Evolutionary conservation across 2,113 vertebrate species (phyloP).

Genomic region (Crypturellus undulatus): DNA sequence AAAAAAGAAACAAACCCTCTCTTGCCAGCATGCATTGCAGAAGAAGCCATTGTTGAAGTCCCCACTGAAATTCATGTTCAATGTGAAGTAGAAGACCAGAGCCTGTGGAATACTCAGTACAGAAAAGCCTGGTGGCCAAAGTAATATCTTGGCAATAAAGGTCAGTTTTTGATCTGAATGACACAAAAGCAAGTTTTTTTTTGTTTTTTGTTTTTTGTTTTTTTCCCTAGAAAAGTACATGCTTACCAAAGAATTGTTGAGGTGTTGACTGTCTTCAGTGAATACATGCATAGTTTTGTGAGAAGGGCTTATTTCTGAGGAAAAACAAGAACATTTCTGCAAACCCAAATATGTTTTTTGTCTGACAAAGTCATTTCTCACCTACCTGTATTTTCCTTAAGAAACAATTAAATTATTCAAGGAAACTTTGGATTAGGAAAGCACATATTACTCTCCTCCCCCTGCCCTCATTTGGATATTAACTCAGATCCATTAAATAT

Average conservation of each 20-base stretch:
- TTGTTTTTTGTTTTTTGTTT: neutral
- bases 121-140: neutral
- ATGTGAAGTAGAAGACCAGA: neutral
- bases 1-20: neutral
- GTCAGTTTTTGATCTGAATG: neutral
- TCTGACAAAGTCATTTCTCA: neutral
- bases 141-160: neutral
- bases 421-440: neutral
- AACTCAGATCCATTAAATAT: neutral
- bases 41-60: neutral
- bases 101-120: neutral
- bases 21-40: neutral
- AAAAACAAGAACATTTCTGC: neutral
- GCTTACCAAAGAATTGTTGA: neutral
- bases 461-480: neutral
- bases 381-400: neutral
- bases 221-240: neutral
- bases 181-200: neutral
- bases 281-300: neutral
- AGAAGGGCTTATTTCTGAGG: neutral
- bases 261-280: neutral
- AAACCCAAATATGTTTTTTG: neutral
- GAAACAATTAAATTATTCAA: neutral
- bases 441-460: neutral
- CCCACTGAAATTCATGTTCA: neutral